Evolutionary conservation across 2,888 invertebrate species (phyloP), one percentile per base, ranked within the genome.

Genomic region (Lagria hirta): DNA sequence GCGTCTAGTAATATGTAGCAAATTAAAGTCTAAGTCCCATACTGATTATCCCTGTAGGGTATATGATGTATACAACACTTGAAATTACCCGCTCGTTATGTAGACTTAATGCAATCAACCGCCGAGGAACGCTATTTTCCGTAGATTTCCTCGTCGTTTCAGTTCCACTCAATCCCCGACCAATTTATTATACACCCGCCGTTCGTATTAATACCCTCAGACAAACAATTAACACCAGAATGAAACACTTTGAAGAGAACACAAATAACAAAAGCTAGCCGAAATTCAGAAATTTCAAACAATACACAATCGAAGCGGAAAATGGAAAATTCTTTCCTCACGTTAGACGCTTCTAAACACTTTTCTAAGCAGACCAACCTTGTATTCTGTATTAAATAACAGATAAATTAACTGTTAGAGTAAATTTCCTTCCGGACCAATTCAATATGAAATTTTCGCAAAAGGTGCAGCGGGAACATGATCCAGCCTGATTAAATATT

Each of bases 121-220:
- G 33, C 37, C 46, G 41, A 44, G 42, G 37, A 49, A 43, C 29
- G 33, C 22, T 40, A 11, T 40, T 41, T 49, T 37, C 29, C 24
- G 29, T 26, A 24, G 24, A 34, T 38, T 46, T 48, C 32, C 37
- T 26, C 37, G 21, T 40, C 40, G 46, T 42, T 45, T 37, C 33
- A 40, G 23, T 49, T 46, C 49, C 23, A 37, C 45, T 46, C 52
- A 46, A 49, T 52, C 48, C 41, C 46, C 43, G 45, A 43, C 48
- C 49, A 49, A 52, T 52, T 52, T 52, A 52, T 52, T 52, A 52
- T 48, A 52, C 49, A 50, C 45, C 37, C 42, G 32, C 37, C 33
- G 32, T 42, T 47, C 42, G 47, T 42, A 47, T 37, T 47, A 47
- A 49, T 48, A 44, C 40, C 27, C 47, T 21, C 40, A 40, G 36